phyloP scores from a whole-genome alignment of 2,113 vertebrate genomes.

The Heterocephalus glaber region DNA sequence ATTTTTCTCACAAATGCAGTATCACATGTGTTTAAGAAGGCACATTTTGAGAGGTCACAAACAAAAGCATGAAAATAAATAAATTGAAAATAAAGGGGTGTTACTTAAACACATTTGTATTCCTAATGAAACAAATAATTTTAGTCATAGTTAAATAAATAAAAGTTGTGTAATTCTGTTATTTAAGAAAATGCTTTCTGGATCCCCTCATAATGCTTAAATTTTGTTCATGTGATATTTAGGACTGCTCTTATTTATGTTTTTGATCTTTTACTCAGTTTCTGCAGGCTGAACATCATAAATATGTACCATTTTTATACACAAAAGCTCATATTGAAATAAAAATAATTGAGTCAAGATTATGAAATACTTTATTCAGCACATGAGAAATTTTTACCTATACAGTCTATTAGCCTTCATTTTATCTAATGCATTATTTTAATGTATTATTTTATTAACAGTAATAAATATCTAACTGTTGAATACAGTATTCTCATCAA shows the following conservation, averaged over 20 bases:
- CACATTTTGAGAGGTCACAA: background rate
- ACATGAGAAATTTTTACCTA: background rate
- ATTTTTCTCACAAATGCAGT: slow-evolving; percentile 12
- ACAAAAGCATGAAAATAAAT: background rate
- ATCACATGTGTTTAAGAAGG: background rate
- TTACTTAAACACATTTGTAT: background rate
- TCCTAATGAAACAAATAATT: background rate
- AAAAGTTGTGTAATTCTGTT: background rate
- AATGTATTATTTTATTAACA: background rate
- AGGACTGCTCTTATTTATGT: background rate
- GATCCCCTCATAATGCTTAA: background rate
- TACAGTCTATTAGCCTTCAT: background rate
- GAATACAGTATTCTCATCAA: background rate
- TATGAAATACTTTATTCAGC: background rate
- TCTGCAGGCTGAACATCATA: background rate
- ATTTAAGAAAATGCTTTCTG: background rate
- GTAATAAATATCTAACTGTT: background rate
- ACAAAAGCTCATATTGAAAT: background rate
- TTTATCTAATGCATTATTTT: background rate
- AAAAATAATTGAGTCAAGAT: background rate
- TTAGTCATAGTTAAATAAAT: background rate
- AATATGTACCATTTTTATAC: background rate
- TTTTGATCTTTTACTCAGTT: background rate
- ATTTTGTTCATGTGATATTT: background rate
- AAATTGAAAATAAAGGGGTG: background rate